Percentiles rank a stretch among this genome's conserved stretches.
These are phyloP conservation scores for Sphaeramia orbicularis DNA, from an alignment of 2,797 vertebrate species.

Conservation along the genomic window DNA sequence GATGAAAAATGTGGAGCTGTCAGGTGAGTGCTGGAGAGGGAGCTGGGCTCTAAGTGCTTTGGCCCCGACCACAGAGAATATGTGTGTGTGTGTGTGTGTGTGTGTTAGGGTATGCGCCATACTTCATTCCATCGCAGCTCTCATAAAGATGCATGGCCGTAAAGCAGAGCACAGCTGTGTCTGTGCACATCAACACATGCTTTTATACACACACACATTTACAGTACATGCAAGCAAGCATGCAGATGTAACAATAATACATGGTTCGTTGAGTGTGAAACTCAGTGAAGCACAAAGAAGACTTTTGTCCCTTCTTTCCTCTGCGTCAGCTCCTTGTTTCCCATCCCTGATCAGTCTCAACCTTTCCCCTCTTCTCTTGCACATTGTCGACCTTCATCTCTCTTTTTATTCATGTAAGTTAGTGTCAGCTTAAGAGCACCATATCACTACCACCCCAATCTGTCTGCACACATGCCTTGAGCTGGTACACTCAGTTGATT, in stretches of 20 bases:
- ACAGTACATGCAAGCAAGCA: slow-evolving; percentile 12
- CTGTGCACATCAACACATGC: slow-evolving; percentile 4
- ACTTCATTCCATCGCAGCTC: background rate
- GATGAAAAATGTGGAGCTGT: slow-evolving; percentile 69
- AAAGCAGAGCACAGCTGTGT: slow-evolving; percentile 44
- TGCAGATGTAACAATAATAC: slow-evolving; percentile 29
- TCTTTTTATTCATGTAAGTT: slow-evolving; percentile 7
- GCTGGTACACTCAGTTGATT: slow-evolving; percentile 55
- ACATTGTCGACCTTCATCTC: background rate
- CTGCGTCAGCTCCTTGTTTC: slow-evolving; percentile 14
- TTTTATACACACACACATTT: slow-evolving; percentile 10
- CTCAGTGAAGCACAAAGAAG: slow-evolving; percentile 15
- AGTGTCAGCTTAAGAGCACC: slow-evolving; percentile 52
- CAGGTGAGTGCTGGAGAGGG: slow-evolving; percentile 56
- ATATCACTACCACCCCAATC: slow-evolving; percentile 38
- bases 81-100: slow-evolving; percentile 17
- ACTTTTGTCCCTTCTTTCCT: slow-evolving; percentile 11
- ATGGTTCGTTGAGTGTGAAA: slow-evolving; percentile 27
- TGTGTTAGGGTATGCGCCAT: slow-evolving; percentile 2
- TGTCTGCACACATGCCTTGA: slow-evolving; percentile 38
- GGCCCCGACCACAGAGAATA: slow-evolving; percentile 47
- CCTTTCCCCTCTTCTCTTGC: slow-evolving; percentile 2
- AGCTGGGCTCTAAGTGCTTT: slow-evolving; percentile 66
- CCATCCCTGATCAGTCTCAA: slow-evolving; percentile 12
- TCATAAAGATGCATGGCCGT: slow-evolving; percentile 35